Conservation (phyloP, 2,113 vertebrate species). For the Tympanuchus pallidicinctus region DNA sequence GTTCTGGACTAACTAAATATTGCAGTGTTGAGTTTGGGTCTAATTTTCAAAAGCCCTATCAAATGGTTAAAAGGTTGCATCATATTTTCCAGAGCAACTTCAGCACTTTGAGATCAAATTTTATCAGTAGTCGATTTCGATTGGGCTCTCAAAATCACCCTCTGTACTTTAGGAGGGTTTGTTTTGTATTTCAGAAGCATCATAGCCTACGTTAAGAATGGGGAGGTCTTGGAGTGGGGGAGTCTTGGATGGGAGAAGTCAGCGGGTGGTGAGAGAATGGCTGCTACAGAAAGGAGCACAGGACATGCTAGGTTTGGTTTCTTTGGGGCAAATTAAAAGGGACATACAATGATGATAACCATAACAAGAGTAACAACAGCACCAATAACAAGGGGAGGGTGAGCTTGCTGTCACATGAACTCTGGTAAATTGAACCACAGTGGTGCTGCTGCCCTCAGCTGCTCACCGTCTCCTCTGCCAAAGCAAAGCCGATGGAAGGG, state of each 20-base stretch:
- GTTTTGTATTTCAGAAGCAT: not conserved
- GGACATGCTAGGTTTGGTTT: not conserved
- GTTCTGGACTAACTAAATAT: not conserved
- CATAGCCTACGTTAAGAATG: not conserved
- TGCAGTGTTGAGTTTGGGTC: not conserved
- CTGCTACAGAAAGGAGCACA: not conserved
- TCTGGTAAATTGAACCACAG: not conserved
- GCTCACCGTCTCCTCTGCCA: slow-evolving; percentile 35
- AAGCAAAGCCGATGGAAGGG: not conserved
- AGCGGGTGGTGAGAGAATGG: not conserved
- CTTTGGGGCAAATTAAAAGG: not conserved
- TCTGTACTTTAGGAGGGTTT: not conserved
- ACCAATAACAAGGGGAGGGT: not conserved
- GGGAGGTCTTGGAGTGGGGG: not conserved
- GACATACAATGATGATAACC: not conserved
- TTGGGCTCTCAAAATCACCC: not conserved
- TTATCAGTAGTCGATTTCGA: not conserved
- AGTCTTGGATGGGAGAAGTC: not conserved
- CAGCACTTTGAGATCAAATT: not conserved
- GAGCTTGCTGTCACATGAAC: not conserved
- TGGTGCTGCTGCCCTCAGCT: slow-evolving; percentile 33
- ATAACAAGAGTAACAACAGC: not conserved
- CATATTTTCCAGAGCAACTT: not conserved
- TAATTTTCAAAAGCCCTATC: not conserved
- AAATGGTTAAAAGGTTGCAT: not conserved